Base-by-base conservation (phyloP, 2,888 invertebrate genomes). In the Crossocerus cetratus region DNA sequence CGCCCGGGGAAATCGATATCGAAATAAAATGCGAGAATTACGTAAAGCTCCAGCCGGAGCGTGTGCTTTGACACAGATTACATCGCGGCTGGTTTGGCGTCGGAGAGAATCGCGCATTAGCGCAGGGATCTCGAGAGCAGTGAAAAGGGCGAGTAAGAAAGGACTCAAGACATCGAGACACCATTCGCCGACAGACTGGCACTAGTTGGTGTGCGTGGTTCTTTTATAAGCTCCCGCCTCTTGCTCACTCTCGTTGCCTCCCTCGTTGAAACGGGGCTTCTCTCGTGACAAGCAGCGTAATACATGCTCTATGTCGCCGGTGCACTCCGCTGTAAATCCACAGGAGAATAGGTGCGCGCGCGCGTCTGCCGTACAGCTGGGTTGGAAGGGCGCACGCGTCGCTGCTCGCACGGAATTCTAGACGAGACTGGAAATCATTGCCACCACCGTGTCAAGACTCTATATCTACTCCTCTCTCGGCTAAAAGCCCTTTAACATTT, bases 401-500 rank as follows among this genome's bases (percentile, higher is more conserved):
- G 54, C 66, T 54, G 13, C 22, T 23, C 66, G 55, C 69, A 61
- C 74, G 73, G 73, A 73, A 69, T 69, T 44, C 71, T 68, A 62
- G 60, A 18, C 62, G 63, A 68, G 59, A 58, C 65, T 20, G 65
- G 43, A 20, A 32, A 56, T 8, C 43, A 61, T 55, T 45, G 68
- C 54, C 45, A 22, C 66, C 53, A 56, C 43, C 43, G 32, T 57
- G 49, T 22, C 13, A 18, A 44, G 16, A 13, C n/a, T 54, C 21
- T 32, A 14, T 56, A 49, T 62, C 54, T 16, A 13, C 64, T 43
- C 54, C 53, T 67, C 70, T 67, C 70, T 66, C 64, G 70, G 74
- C 77, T 72, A 68, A 74, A 74, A 66, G 64, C 60, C 74, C 70
- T 72, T 80, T 74, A 80, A 79, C 79, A 77, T 78, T 78, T 74